phyloP scores from a whole-genome alignment of 2,113 vertebrate genomes.

The Syrmaticus mikado region DNA sequence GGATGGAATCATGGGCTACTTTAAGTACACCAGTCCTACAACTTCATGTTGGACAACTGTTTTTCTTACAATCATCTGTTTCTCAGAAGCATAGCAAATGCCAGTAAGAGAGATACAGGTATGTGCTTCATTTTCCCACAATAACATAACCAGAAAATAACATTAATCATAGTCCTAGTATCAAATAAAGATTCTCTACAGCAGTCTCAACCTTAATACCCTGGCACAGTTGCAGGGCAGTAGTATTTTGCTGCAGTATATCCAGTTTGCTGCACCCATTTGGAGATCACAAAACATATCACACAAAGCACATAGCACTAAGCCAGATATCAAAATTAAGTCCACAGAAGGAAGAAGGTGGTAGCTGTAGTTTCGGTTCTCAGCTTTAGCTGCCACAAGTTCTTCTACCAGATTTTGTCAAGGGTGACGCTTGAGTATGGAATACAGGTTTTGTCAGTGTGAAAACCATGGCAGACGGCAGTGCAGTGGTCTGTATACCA shows the following conservation, averaged over 20 bases:
- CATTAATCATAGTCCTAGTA: neutral
- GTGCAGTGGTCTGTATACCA: neutral
- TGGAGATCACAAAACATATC: neutral
- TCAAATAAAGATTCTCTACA: neutral
- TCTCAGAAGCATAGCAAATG: neutral
- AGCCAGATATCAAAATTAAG: neutral
- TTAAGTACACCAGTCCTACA: neutral
- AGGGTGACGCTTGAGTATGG: neutral
- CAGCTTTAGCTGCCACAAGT: neutral
- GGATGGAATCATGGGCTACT: neutral
- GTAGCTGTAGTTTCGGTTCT: neutral
- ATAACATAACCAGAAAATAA: neutral
- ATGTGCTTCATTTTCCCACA: neutral
- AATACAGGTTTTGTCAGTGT: neutral
- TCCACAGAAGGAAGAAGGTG: neutral
- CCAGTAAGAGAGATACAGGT: neutral
- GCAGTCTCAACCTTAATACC: neutral
- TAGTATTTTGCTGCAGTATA: neutral
- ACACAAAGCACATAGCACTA: neutral
- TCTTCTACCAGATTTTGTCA: no score
- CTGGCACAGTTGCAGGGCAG: neutral
- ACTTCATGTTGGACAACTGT: neutral
- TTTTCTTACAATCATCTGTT: neutral
- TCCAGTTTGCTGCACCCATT: neutral
- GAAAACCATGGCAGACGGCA: neutral